Evolutionary conservation across 2,113 vertebrate species (phyloP).

Genomic region (Daboia siamensis): DNA sequence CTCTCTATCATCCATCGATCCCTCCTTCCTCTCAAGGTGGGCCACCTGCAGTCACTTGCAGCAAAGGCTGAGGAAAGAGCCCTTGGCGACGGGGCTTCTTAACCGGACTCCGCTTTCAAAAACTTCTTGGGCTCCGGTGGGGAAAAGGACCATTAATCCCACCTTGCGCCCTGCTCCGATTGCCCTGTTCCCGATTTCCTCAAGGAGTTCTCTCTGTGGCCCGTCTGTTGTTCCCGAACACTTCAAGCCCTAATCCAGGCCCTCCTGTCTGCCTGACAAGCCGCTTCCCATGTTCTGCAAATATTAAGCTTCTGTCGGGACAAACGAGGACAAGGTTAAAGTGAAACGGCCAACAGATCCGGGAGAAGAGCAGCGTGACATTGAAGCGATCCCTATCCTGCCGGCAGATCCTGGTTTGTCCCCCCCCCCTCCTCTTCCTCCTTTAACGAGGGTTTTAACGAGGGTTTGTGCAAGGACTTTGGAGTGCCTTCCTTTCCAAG

Average conservation of each 20-base stretch:
- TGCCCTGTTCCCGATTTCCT: too few relatives aligned
- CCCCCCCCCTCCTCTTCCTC: neutral
- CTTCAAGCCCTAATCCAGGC: rapidly evolving
- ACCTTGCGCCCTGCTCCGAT: too few relatives aligned
- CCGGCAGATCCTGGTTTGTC: neutral
- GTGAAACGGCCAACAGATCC: neutral
- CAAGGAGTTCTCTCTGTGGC: too few relatives aligned
- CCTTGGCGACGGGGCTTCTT: neutral
- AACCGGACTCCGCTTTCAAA: neutral
- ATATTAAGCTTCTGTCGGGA: neutral
- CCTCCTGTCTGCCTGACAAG: neutral
- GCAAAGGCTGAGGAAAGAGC: neutral
- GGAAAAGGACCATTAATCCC: neutral
- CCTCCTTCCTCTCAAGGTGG: neutral
- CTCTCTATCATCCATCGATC: neutral
- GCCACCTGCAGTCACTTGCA: too few relatives aligned
- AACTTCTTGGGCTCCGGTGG: too few relatives aligned
- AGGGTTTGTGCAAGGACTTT: neutral
- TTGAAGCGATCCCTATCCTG: neutral
- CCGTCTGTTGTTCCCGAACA: neutral
- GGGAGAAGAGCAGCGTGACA: neutral
- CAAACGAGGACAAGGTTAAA: neutral
- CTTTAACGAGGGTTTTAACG: too few relatives aligned
- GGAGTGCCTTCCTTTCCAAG: rapidly evolving
- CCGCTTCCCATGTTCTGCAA: neutral